phyloP scores from a whole-genome alignment of 2,797 vertebrate genomes.

The Carcharodon carcharias region DNA sequence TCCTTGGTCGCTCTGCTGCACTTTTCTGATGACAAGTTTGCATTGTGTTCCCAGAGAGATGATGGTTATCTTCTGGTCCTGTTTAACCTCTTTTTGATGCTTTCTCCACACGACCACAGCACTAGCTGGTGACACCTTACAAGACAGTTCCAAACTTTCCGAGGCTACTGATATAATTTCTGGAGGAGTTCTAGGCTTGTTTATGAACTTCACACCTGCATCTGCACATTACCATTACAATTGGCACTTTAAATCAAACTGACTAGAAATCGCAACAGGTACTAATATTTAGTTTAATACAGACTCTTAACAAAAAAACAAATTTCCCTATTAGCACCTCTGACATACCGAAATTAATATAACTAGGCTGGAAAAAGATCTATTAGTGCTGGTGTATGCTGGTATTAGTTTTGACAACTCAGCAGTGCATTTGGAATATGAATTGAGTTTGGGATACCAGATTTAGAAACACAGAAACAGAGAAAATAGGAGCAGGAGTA shows the following conservation, averaged over 20 bases:
- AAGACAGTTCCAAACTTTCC: constrained; percentile 70
- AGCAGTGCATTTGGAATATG: background rate
- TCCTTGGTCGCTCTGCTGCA: constrained; percentile 36
- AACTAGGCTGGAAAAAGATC: background rate
- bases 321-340: background rate
- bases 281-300: background rate
- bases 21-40: constrained; percentile 35
- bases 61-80: constrained; percentile 37
- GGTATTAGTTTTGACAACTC: background rate
- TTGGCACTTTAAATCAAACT: background rate
- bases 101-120: constrained; percentile 71
- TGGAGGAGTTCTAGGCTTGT: constrained; percentile 63
- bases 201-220: constrained; percentile 69
- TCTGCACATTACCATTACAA: constrained; percentile 50
- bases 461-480: background rate
- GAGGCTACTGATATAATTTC: constrained; percentile 60
- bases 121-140: constrained; percentile 62
- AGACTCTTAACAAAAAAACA: background rate
- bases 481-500: too few species aligned
- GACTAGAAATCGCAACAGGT: background rate
- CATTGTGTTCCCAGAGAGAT: constrained; percentile 35
- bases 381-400: background rate
- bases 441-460: background rate
- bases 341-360: background rate
- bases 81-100: constrained; percentile 50